Evolutionary conservation across 2,888 invertebrate genomes (phyloP), one percentile per base, ranked within the genome.

Genomic region (Micoletzkya japonica): DNA sequence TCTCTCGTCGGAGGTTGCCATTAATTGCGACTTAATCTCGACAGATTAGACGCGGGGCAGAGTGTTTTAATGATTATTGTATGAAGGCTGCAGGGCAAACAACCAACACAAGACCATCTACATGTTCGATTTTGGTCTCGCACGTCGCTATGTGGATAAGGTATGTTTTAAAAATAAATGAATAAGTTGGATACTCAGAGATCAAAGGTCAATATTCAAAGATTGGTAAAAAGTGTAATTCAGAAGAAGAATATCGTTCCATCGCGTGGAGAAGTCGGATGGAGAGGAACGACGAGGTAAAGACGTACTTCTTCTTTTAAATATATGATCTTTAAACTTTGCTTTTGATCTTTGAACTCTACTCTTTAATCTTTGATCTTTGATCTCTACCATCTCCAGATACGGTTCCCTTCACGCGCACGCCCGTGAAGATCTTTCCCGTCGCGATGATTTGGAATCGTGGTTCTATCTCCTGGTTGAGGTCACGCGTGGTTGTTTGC

Each of bases 391-490:
- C n/a, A n/a, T n/a, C n/a, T n/a, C n/a, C 36, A 66, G 64, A 17
- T 80, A 80, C 70, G 80, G 78, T 4, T 76, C 76, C 30, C 73
- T 80, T 37, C 73, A 74, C 32, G 80, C 80, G 10, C 80, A 80
- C 60, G 71, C 72, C n/a, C 44, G 73, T 28, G 57, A 69, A 52
- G 80, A 80, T 61, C 72, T 80, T 3, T 73, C 76, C 1, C 71
- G 79, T n/a, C 70, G 74, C 28, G 80, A 80, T 59, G 80, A 80
- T 56, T 34, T 76, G 10, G 80, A 80, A 57, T 74, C 74, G 49
- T 80, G 80, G 80, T 75, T 79, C 50, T 80, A 80, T 69, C 77
- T 79, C 73, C 74, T 78, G 32, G 76, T 78, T 67, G 80, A 80
- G 68, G 72, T 80, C 70, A 72, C 74, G 34, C 74, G 73, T 37